Base-by-base conservation (phyloP, 2,888 invertebrate species). In the Papilio elwesi region DNA sequence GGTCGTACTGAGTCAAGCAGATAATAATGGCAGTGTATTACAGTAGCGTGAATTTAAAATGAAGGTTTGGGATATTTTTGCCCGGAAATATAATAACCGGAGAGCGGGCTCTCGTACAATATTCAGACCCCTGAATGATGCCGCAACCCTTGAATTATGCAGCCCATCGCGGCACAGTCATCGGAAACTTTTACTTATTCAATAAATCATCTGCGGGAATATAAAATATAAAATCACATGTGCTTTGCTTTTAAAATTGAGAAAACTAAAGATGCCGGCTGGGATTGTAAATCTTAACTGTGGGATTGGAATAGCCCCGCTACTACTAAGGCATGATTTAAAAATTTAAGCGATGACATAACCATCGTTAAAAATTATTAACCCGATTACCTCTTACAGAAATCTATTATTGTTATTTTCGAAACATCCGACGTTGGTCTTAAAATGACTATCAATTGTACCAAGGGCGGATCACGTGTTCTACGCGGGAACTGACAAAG, bases 131-230 rank as follows among this genome's bases (percentile, higher is more conserved):
- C 63, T 55, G 72, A 68, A 68, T 55, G 68, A 16, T 38, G 68
- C 68, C 67, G 48, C 72, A 68, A 15, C 15, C 12, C 71, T 63
- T 62, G 64, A 72, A 63, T 68, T 64, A 68, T 63, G 64, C 55
- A 72, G 53, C 38, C 36, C 36, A 26, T 47, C 55, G 62, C 53
- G 48, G 68, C 64, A 43, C 36, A 13, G 68, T 63, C 68, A 72
- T 68, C 49, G 72, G 55, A 15, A 49, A 68, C 66, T 16, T 68
- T 68, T 68, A 68, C 63, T 68, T 68, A 72, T 72, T 68, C 72
- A 72, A 47, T 26, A 36, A 15, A 55, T 53, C n/a, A 47, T 47
- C 51, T 47, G 52, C 51, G 52, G 36, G 52, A 66, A 66, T 66
- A 38, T 52, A 38, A 66, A 38, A 43, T 26, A 38, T 38, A 43